phyloP scores from a whole-genome alignment of 2,888 invertebrate genomes.

The Cantharis rustica region DNA sequence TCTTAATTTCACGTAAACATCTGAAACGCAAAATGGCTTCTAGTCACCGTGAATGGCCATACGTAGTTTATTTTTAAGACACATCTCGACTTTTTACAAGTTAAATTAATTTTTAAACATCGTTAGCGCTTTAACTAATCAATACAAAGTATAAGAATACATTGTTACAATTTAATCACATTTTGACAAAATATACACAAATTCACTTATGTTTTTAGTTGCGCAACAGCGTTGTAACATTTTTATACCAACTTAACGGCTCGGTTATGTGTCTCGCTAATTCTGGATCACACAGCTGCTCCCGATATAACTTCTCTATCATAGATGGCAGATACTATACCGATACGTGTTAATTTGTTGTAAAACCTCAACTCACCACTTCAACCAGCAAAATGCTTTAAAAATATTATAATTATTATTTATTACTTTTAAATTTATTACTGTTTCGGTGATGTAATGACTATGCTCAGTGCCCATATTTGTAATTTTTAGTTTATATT shows the following conservation, averaged over 20 bases:
- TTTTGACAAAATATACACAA: slow-evolving; percentile 36
- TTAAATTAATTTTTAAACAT: not conserved
- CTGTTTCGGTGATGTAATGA: too few relatives aligned
- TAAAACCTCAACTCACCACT: too few relatives aligned
- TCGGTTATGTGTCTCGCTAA: not conserved
- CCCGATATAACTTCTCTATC: not conserved
- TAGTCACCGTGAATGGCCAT: slow-evolving; percentile 47
- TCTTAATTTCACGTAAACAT: slow-evolving; percentile 44
- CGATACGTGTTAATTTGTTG: too few relatives aligned
- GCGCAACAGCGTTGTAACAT: slow-evolving; percentile 48
- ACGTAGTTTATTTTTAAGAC: slow-evolving; percentile 19
- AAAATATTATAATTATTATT: too few relatives aligned
- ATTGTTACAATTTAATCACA: slow-evolving; percentile 23
- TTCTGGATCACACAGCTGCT: not conserved
- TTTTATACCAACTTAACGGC: slow-evolving; percentile 10
- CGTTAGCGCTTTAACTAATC: not conserved
- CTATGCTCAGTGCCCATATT: too few relatives aligned
- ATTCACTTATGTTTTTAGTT: slow-evolving; percentile 42
- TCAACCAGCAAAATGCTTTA: too few relatives aligned
- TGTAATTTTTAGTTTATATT: too few relatives aligned
- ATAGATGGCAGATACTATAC: not conserved
- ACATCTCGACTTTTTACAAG: not conserved
- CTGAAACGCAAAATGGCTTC: slow-evolving; percentile 53
- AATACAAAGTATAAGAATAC: not conserved
- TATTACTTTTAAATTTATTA: too few relatives aligned